These are phyloP conservation scores for Chrysemys picta DNA, from an alignment of 2,113 vertebrate genomes.

Conservation along the genomic window DNA sequence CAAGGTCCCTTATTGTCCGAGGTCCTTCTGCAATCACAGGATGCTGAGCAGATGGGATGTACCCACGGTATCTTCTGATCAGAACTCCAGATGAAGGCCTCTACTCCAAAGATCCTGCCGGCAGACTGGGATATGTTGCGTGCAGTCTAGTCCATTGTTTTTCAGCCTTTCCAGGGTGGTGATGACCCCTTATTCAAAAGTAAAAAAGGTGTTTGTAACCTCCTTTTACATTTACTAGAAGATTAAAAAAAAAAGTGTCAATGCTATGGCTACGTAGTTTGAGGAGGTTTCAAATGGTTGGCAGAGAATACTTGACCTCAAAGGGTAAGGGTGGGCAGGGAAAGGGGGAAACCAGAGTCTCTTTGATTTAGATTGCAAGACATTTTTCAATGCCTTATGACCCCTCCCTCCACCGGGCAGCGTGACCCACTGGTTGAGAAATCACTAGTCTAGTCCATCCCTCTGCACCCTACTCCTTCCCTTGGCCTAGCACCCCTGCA, in stretches of 20 bases:
- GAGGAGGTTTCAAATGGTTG: not conserved
- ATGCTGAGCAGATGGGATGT: not conserved
- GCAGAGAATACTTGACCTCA: not conserved
- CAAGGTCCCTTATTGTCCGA: not conserved
- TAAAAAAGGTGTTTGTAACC: not conserved
- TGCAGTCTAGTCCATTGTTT: not conserved
- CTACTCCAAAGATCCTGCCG: not conserved
- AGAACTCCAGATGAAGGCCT: not conserved
- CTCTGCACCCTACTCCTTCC: not conserved
- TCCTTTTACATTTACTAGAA: not conserved
- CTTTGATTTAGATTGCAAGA: constrained; percentile 8
- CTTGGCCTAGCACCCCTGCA: not conserved
- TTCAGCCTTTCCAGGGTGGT: accelerated
- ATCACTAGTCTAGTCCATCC: not conserved
- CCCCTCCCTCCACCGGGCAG: not conserved
- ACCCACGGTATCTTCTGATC: not conserved
- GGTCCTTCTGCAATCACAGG: not conserved
- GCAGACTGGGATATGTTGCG: not conserved
- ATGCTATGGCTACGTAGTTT: not conserved
- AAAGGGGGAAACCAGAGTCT: not conserved
- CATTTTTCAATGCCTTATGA: not conserved
- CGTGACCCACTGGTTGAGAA: not conserved
- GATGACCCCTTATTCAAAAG: not conserved
- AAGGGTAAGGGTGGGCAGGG: not conserved
- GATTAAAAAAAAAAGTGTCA: not conserved